phyloP scores from a whole-genome alignment of 1,140 invertebrate species.

The Papilio dardanus region DNA sequence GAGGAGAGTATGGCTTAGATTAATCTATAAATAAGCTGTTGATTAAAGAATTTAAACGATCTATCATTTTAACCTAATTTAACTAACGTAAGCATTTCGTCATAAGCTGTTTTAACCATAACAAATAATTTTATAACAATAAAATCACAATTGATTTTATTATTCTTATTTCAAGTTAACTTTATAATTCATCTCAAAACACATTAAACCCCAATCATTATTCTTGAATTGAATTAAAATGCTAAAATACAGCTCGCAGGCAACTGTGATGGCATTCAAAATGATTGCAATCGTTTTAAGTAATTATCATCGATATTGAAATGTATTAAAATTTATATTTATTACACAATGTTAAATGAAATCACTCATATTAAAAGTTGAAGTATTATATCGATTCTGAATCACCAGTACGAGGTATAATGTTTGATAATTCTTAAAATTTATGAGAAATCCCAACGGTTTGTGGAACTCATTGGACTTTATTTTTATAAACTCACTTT shows the following conservation, averaged over 20 bases:
- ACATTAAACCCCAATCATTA: neutral
- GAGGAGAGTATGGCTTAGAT: neutral
- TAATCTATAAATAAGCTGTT: constrained; percentile 9
- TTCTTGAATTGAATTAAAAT: constrained; percentile 8
- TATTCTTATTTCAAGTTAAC: neutral
- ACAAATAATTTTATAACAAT: neutral
- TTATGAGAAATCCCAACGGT: neutral
- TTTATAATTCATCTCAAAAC: neutral
- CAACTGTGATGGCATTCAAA: neutral
- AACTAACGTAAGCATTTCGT: neutral
- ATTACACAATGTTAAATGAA: neutral
- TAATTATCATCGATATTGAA: neutral
- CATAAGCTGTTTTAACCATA: neutral
- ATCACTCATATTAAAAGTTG: neutral
- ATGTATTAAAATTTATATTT: constrained; percentile 16
- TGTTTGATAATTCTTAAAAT: neutral
- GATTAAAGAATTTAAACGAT: neutral
- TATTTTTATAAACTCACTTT: neutral
- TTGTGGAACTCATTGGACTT: neutral
- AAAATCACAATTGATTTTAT: neutral
- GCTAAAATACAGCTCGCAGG: constrained; percentile 14
- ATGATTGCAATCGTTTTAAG: neutral
- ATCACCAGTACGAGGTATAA: neutral
- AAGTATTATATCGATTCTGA: neutral
- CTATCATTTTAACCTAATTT: neutral